Percentiles rank a stretch among this genome's conserved stretches.
These are phyloP conservation scores for Tinea trinotella DNA, from an alignment of 2,888 invertebrate species.

Conservation along the genomic window DNA sequence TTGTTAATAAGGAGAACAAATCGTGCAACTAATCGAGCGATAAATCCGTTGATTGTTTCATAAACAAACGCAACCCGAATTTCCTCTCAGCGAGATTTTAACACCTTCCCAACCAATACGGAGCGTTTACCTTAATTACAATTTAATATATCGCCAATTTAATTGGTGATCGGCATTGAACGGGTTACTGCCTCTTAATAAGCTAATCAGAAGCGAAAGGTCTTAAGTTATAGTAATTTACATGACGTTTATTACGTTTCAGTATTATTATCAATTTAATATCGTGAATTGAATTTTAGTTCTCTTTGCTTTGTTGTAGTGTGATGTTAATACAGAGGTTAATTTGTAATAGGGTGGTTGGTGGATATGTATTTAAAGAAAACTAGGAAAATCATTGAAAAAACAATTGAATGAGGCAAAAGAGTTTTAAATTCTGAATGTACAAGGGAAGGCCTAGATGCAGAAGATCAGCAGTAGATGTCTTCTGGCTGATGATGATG, in stretches of 20 bases:
- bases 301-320: background rate
- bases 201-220: background rate
- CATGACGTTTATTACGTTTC: background rate
- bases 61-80: slow-evolving; percentile 8
- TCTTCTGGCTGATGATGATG: too few relatives aligned
- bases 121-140: slow-evolving; percentile 55
- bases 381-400: too few relatives aligned
- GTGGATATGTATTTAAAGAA: too few relatives aligned
- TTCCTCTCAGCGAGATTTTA: slow-evolving; percentile 40
- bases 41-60: background rate
- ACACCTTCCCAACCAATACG: slow-evolving; percentile 32
- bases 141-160: slow-evolving; percentile 70
- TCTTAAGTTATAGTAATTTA: slow-evolving; percentile 8
- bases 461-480: too few relatives aligned
- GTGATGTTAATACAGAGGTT: background rate
- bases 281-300: slow-evolving; percentile 2
- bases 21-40: slow-evolving; percentile 30
- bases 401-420: too few relatives aligned
- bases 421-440: too few relatives aligned
- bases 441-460: too few relatives aligned
- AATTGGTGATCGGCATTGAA: slow-evolving; percentile 51
- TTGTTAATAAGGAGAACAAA: too few relatives aligned
- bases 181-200: slow-evolving; percentile 18
- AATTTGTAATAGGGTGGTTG: too few relatives aligned
- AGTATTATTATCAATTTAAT: background rate